These are phyloP conservation scores for Propithecus deckenii DNA, from an alignment of 2,797 vertebrate genomes.

Conservation along the genomic window DNA sequence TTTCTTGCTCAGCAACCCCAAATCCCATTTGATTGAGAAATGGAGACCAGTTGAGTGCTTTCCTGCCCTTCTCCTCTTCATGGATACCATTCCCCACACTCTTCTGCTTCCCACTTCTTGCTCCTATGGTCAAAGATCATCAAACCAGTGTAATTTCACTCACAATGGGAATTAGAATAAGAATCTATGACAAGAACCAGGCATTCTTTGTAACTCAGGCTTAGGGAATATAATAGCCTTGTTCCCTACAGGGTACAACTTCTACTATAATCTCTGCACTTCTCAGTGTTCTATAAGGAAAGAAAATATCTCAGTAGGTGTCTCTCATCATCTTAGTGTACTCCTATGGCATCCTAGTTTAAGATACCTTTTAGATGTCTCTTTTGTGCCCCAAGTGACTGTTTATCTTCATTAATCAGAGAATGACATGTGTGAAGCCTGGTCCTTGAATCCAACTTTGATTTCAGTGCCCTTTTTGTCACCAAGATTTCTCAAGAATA, in stretches of 20 bases:
- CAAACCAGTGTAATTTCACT: constrained; percentile 7
- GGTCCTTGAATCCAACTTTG: not conserved
- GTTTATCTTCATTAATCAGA: not conserved
- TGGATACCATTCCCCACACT: not conserved
- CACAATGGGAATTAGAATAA: not conserved
- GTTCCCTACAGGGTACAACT: not conserved
- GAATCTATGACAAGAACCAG: not conserved
- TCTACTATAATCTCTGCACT: not conserved
- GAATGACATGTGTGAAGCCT: not conserved
- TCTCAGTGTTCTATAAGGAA: not conserved
- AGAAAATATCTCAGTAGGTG: not conserved
- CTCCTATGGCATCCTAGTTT: not conserved
- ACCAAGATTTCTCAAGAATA: not conserved
- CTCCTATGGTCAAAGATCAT: not conserved
- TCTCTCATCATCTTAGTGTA: not conserved
- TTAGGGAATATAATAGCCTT: not conserved
- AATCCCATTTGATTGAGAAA: not conserved
- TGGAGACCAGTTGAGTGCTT: not conserved
- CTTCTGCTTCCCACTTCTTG: not conserved
- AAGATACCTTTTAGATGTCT: not conserved
- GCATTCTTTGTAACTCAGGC: not conserved
- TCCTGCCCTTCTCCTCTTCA: not conserved
- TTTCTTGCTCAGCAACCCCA: not conserved
- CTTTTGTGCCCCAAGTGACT: not conserved
- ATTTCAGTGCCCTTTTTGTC: not conserved